Evolutionary conservation across 2,113 vertebrate species (phyloP).

Genomic region (Psittacara wagleri): DNA sequence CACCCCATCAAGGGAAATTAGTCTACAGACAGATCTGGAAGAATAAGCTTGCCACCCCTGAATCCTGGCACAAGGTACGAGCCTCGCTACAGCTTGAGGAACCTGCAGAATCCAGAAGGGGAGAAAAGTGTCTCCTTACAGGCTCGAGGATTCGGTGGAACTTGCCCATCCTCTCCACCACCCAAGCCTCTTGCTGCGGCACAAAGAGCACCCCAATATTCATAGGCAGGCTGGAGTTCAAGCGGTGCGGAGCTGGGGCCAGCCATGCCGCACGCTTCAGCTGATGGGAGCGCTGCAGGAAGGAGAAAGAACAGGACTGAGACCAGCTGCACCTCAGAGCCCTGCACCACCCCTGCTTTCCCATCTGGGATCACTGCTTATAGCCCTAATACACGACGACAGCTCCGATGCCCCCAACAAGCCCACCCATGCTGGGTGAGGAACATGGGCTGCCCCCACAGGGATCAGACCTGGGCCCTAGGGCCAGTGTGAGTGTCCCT

Average conservation of each 20-base stretch:
- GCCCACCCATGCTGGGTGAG: rapidly evolving
- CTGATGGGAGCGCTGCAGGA: slow-evolving; percentile 31
- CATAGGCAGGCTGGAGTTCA: slow-evolving; percentile 81
- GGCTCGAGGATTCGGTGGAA: slow-evolving; percentile 95
- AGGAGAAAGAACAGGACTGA: rapidly evolving
- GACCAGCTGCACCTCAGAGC: background rate
- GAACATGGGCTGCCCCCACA: rapidly evolving
- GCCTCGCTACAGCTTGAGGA: background rate
- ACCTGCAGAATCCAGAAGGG: background rate
- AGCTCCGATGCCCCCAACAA: background rate
- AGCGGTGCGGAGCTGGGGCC: slow-evolving; percentile 73
- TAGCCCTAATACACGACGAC: rapidly evolving
- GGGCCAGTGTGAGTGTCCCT: rapidly evolving
- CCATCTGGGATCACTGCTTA: rapidly evolving
- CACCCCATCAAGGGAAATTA: background rate
- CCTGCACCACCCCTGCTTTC: no score
- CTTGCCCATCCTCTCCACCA: slow-evolving; percentile 96
- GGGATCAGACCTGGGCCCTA: no score
- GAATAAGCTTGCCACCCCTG: rapidly evolving
- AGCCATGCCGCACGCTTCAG: background rate
- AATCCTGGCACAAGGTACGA: background rate
- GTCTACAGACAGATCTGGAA: background rate
- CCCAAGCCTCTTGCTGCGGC: slow-evolving; percentile 97
- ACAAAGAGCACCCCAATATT: slow-evolving; percentile 94
- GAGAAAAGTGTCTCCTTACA: slow-evolving; percentile 72